Base-by-base conservation (phyloP, 2,888 invertebrate genomes). In the Cryptops parisi region DNA sequence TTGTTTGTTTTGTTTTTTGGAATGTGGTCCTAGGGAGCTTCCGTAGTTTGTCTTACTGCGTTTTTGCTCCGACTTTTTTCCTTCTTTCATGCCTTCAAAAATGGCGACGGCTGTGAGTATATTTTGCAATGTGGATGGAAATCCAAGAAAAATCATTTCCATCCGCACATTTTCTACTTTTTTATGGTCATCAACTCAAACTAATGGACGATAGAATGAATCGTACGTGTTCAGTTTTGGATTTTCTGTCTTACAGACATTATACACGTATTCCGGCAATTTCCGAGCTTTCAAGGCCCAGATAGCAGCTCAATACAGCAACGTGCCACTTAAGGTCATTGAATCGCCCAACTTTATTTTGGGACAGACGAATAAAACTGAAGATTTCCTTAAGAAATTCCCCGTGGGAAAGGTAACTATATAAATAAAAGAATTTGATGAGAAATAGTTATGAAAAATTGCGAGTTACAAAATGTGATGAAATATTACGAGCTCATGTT, bases 361-460 rank as follows among this genome's bases (percentile, higher is more conserved):
- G 67, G 96, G 94, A 57, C 87, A 89, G 72, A 90, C 91, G 58
- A 94, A 96, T 73, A 88, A 87, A 70, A 76, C 81, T 54, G 79
- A 80, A 59, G 82, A 74, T 49, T 96, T 94, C 73, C 72, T 89
- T 61, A 82, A 85, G 71, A 96, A 96, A 72, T 97, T 97, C 71
- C 94, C 94, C n/a, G 76, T 84, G 58, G 94, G 94, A 71, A 94
- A 94, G 82, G 94, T 94, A n/a, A n/a, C n/a, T n/a, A n/a, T n/a
- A n/a, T n/a, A n/a, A n/a, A n/a, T n/a, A n/a, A n/a, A n/a, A n/a
- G n/a, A n/a, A n/a, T n/a, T n/a, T n/a, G n/a, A n/a, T n/a, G n/a
- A n/a, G n/a, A n/a, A n/a, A n/a, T n/a, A n/a, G n/a, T n/a, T n/a
- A n/a, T n/a, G n/a, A n/a, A n/a, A n/a, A n/a, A n/a, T n/a, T n/a